Base-by-base conservation (phyloP, 2,797 vertebrate genomes). In the Rhinophrynus dorsalis region DNA sequence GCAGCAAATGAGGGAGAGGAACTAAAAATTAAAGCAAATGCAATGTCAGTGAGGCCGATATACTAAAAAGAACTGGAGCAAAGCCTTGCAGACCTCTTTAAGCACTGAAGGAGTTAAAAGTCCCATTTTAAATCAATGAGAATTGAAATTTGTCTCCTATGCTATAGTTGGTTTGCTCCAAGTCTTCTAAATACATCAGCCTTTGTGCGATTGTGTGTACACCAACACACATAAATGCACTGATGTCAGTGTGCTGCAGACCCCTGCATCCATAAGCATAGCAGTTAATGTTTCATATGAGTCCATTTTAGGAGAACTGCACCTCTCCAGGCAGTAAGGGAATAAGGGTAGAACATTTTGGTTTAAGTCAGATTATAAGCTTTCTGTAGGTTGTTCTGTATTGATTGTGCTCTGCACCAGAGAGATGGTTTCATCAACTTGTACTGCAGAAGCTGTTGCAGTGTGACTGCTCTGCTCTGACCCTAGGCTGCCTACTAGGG, bases 171-270 rank as follows among this genome's bases (percentile, higher is more conserved):
- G n/a, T n/a, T n/a, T n/a, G n/a, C n/a, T n/a, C n/a, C n/a, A n/a
- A n/a, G n/a, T n/a, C n/a, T n/a, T n/a, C n/a, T n/a, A n/a, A n/a
- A n/a, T n/a, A n/a, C n/a, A n/a, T n/a, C n/a, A n/a, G n/a, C n/a
- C n/a, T n/a, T n/a, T n/a, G 30, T 58, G 24, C 47, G 58, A 42
- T 38, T 67, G 55, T 18, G 37, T 52, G 47, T 45, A 54, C 27
- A 37, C 51, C 37, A 48, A 64, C 51, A 45, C 51, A 45, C 54
- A 56, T 59, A 10, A 37, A 66, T 60, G 47, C 29, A 45, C 55
- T 58, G 44, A 42, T 32, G 18, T 48, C 23, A 37, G 11, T 40
- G 40, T 51, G 60, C 54, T 59, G 58, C 37, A 37, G 30, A 51
- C 50, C 58, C 48, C 29, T 60, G 17, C n/a, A 32, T 54, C 60